These are phyloP conservation scores for Pitta sordida DNA, from an alignment of 2,113 vertebrate genomes.

Conservation along the genomic window DNA sequence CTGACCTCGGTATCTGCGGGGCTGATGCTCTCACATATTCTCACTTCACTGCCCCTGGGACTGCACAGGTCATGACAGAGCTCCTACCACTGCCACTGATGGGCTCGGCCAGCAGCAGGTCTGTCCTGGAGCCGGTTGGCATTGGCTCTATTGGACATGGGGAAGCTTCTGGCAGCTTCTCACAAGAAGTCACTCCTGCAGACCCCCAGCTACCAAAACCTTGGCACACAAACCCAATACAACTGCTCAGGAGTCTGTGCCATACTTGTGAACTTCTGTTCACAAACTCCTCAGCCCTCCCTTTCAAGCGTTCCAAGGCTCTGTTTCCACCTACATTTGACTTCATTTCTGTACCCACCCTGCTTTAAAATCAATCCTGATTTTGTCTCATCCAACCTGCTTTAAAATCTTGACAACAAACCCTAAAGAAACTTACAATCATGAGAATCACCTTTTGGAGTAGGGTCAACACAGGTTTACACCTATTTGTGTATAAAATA, in stretches of 20 bases:
- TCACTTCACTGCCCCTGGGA: neutral
- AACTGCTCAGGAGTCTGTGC: neutral
- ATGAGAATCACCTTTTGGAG: neutral
- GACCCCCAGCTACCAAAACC: neutral
- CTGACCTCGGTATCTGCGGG: neutral
- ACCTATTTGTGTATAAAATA: neutral
- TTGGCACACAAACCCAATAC: neutral
- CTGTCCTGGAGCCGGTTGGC: neutral
- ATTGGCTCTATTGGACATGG: neutral
- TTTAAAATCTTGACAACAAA: neutral
- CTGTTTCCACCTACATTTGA: neutral
- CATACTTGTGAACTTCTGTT: neutral
- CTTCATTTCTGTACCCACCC: neutral
- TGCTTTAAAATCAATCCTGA: neutral
- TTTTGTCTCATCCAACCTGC: neutral
- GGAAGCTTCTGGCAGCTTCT: no score
- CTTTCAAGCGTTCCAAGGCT: neutral
- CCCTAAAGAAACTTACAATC: neutral
- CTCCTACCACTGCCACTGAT: fast-evolving
- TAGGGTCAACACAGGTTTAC: neutral
- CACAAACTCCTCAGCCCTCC: neutral
- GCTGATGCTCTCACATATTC: neutral
- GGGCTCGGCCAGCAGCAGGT: neutral
- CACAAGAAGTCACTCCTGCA: neutral
- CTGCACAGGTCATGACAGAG: neutral